Evolutionary conservation across 2,888 invertebrate species (phyloP), one percentile per base, ranked within the genome.

Genomic region (Bibio marci): DNA sequence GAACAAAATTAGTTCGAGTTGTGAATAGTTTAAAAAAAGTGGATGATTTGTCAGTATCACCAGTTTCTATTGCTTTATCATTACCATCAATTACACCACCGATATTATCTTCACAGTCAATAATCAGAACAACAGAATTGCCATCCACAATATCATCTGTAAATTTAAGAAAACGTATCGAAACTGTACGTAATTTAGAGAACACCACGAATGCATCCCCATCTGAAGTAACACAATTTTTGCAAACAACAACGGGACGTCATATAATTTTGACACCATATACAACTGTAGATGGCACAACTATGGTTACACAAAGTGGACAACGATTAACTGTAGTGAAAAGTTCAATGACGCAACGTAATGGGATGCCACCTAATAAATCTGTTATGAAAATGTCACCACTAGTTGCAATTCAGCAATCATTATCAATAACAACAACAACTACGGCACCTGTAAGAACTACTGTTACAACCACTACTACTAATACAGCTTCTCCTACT

Each of bases 161-260:
- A n/a, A 49, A 55, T 56, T 56, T 31, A 54, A 57, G 40, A 55
- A 60, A 15, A 53, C 59, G 30, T 56, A 60, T 41, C 54, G 56
- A 48, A 57, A 57, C 40, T 57, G 56, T 39, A 8, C 22, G 22
- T 22, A 8, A 8, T 22, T 6, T 22, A 6, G 22, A 8, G 8
- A 22, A 4, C 4, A 22, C 22, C 8, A 22, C 22, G 14, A 35
- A 25, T 22, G 35, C 27, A 4, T 30, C 38, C 10, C 3, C 41
- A 13, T 30, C 26, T 4, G 39, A 43, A 32, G 34, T 71, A 48
- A 73, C 78, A 32, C 80, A 80, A 52, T 63, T 80, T 37, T 76
- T 81, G 35, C 79, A 80, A 55, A 76, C 76, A 6, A 67, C 75
- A 18, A 66, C 71, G 38, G 80, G 80, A 8, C 73, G 76, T 49